Conservation (phyloP, 2,113 vertebrate genomes). For the Mobula hypostoma region DNA sequence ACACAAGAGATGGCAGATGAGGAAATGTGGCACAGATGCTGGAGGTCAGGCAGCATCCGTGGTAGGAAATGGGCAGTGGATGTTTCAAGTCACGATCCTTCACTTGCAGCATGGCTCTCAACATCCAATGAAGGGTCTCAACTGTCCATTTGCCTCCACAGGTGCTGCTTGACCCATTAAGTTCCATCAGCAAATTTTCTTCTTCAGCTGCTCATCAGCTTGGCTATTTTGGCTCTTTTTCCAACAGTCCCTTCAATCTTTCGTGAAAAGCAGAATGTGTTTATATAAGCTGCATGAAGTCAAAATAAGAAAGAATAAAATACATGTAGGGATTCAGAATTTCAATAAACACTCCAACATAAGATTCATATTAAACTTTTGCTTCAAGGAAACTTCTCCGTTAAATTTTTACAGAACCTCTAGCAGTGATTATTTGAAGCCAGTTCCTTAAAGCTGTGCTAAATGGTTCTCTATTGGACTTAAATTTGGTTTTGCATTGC, state of each 20-base stretch:
- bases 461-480: background rate
- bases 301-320: background rate
- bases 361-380: background rate
- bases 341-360: background rate
- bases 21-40: no score
- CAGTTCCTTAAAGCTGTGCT: background rate
- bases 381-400: background rate
- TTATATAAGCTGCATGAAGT: background rate
- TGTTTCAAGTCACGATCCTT: no score
- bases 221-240: background rate
- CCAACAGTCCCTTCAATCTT: background rate
- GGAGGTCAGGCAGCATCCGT: no score
- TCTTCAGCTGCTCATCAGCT: no score
- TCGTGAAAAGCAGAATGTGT: background rate
- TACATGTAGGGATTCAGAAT: background rate
- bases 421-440: background rate
- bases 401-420: background rate
- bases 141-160: no score
- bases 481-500: background rate
- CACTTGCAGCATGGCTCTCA: no score
- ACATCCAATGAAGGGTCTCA: no score
- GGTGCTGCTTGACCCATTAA: no score
- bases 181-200: no score
- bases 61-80: no score
- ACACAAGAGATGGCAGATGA: no score